These are phyloP conservation scores for Xenopus laevis DNA, from an alignment of 2,113 vertebrate genomes.

Conservation along the genomic window DNA sequence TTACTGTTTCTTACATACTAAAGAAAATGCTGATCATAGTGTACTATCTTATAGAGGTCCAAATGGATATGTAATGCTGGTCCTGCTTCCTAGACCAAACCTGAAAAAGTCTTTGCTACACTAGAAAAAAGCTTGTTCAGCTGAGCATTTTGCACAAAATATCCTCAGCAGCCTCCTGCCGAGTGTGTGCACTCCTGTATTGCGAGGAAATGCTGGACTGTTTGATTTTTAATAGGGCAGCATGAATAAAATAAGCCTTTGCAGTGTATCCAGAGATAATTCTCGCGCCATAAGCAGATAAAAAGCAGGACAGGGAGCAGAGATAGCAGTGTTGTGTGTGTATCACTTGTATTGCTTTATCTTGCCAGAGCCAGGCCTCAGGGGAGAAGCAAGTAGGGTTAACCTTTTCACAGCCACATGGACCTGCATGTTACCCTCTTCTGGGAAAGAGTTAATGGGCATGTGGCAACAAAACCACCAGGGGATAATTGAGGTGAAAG, in stretches of 20 bases:
- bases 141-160: background rate
- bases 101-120: too few species aligned
- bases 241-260: conserved; percentile 39
- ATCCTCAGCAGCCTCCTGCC: conserved; percentile 26
- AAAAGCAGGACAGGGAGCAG: conserved; percentile 41
- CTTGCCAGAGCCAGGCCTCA: conserved; percentile 35
- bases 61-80: too few species aligned
- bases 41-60: too few species aligned
- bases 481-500: conserved; percentile 26
- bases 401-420: conserved; percentile 21
- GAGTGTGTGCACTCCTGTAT: background rate
- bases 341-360: conserved; percentile 43
- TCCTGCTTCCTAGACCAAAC: too few species aligned
- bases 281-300: conserved; percentile 42
- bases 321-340: conserved; percentile 41
- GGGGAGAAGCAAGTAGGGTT: conserved; percentile 22
- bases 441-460: conserved; percentile 24
- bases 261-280: conserved; percentile 43
- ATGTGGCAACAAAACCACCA: conserved; percentile 27
- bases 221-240: conserved; percentile 35
- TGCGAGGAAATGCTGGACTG: background rate
- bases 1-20: too few species aligned
- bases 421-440: conserved; percentile 1
- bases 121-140: background rate
- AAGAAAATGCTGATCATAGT: too few species aligned